A percentile compares a stretch with the other conserved stretches of the same genome.
These are phyloP conservation scores for Chesias legatella DNA, from an alignment of 2,888 invertebrate genomes.

Conservation along the genomic window DNA sequence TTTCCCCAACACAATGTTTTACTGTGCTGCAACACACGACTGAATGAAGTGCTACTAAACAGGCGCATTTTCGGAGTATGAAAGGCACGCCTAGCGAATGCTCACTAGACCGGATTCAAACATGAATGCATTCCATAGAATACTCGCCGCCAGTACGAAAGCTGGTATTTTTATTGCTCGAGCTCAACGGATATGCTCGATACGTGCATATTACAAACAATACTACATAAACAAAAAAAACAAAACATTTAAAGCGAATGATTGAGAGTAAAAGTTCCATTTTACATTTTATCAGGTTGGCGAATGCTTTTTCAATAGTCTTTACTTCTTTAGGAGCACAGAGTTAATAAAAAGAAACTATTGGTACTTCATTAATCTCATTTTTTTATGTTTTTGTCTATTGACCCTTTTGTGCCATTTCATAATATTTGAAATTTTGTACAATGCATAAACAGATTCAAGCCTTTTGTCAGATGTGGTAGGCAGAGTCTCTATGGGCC, in stretches of 20 bases:
- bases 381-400: too few relatives aligned
- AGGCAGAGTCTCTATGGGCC: too few relatives aligned
- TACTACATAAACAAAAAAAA: slow-evolving; percentile 1
- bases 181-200: too few relatives aligned
- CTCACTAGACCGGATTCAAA: slow-evolving; percentile 19
- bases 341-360: too few relatives aligned
- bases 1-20: too few relatives aligned
- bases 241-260: not conserved
- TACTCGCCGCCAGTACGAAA: slow-evolving; percentile 4
- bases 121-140: slow-evolving; percentile 8
- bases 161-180: not conserved
- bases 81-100: slow-evolving; percentile 10
- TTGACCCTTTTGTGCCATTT: too few relatives aligned
- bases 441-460: not conserved
- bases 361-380: too few relatives aligned
- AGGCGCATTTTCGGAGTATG: too few relatives aligned
- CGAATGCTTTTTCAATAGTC: too few relatives aligned
- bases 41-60: not conserved
- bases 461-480: too few relatives aligned
- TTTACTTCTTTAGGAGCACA: too few relatives aligned
- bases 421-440: slow-evolving; percentile 17
- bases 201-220: not conserved
- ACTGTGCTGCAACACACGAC: not conserved
- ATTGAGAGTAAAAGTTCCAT: slow-evolving; percentile 6
- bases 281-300: too few relatives aligned